Evolutionary conservation across 1,140 invertebrate genomes (phyloP), one percentile per base, ranked within the genome.

Genomic region (Drosophila subobscura): DNA sequence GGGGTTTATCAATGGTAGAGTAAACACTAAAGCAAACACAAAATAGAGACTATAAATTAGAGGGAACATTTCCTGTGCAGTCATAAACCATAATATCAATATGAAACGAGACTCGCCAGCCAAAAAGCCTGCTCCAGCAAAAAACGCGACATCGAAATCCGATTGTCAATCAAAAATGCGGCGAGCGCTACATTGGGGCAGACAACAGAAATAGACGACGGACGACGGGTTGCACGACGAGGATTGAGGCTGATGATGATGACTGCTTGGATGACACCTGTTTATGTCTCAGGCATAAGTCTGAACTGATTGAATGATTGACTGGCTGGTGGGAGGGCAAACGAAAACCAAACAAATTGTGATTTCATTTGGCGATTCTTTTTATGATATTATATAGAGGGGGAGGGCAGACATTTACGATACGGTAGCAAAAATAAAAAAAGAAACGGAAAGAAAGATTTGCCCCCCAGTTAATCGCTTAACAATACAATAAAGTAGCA

Each of bases 401-500:
- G 33, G 33, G 25, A 5, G 6, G 25, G 25, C 5, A 33, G 29
- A 33, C 44, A 77, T 76, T 78, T 78, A 73, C 61, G 68, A 77
- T 72, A 60, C 66, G 66, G 55, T 65, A 54, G 68, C 68, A 50
- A 72, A 72, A 71, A 53, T 10, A 16, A 53, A 20, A 20, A 20
- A 20, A 20, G 1, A 53, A 55, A 53, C 49, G 50, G 50, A 55
- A 68, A 64, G 57, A 78, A 68, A 89, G 85, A 89, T 89, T 89
- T 80, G 84, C 44, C 55, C 46, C 20, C 64, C 50, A 66, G 81
- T 86, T 89, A 89, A 89, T 89, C 85, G 85, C 79, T 89, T 89
- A 89, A 90, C 79, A 89, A 89, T 89, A 89, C 85, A 89, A 89
- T 89, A 89, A 89, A 89, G 85, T 89, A 85, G 85, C 85, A 89